Conservation (phyloP, 2,888 invertebrate species). For the Phortica okadai region DNA sequence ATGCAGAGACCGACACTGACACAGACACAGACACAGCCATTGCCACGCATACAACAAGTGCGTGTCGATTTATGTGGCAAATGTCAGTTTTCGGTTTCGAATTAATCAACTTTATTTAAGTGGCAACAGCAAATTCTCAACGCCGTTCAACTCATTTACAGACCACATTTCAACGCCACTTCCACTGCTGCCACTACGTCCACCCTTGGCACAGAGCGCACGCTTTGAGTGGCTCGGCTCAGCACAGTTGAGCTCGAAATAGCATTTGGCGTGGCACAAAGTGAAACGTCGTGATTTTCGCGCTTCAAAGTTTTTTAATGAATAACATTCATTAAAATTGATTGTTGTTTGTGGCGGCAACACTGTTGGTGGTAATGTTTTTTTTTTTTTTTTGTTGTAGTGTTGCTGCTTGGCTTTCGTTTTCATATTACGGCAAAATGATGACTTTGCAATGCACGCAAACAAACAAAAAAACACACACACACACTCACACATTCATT, state of each 20-base stretch:
- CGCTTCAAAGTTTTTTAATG: constrained; percentile 61
- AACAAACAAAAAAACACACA: neutral
- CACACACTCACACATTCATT: neutral
- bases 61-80: constrained; percentile 51
- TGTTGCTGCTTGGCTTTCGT: constrained; percentile 2
- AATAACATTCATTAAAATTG: constrained; percentile 69
- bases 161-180: constrained; percentile 43
- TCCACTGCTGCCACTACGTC: neutral
- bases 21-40: neutral
- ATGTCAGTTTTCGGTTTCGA: constrained; percentile 67
- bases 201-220: constrained; percentile 16
- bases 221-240: neutral
- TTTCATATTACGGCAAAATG: neutral
- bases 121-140: constrained; percentile 46
- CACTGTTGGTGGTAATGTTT: constrained; percentile 21
- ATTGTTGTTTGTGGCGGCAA: constrained; percentile 61
- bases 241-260: neutral
- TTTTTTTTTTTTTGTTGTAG: neutral
- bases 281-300: constrained; percentile 52
- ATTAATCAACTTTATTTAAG: constrained; percentile 65
- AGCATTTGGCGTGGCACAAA: neutral
- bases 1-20: constrained; percentile 6
- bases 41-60: neutral
- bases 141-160: constrained; percentile 37
- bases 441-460: constrained; percentile 29